Percentiles rank a stretch among this genome's conserved stretches.
Conservation (phyloP, 92 coral and sea anemone genomes). For the Pocillopora meandrina region DNA sequence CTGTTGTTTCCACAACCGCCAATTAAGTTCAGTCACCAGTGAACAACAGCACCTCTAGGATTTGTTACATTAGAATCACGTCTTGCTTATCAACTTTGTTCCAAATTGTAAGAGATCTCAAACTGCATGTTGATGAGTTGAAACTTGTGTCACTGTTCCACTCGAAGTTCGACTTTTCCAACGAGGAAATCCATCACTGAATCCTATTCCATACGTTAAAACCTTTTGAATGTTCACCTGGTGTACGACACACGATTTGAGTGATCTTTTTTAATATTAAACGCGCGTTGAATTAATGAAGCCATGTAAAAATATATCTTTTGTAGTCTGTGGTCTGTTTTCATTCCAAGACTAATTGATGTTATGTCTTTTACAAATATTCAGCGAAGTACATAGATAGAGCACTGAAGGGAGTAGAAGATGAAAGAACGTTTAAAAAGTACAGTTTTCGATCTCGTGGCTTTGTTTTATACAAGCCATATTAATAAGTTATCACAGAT, state of each 20-base stretch:
- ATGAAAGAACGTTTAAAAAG: background rate
- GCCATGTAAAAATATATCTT: background rate
- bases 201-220: no score
- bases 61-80: background rate
- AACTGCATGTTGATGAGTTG: background rate
- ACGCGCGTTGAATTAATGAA: background rate
- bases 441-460: background rate
- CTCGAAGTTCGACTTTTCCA: background rate
- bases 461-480: no score
- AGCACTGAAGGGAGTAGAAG: background rate
- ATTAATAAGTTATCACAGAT: no score
- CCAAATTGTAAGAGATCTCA: background rate
- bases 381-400: background rate
- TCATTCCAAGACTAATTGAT: background rate
- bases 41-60: background rate
- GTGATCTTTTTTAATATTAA: background rate
- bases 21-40: background rate
- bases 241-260: background rate
- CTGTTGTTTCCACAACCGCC: conserved; percentile 5
- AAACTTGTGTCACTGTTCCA: background rate
- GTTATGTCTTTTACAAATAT: background rate
- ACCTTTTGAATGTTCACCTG: no score
- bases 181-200: no score
- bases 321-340: background rate
- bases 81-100: conserved; percentile 3